phyloP scores from a whole-genome alignment of 2,888 invertebrate species.

The Bombylius discolor region DNA sequence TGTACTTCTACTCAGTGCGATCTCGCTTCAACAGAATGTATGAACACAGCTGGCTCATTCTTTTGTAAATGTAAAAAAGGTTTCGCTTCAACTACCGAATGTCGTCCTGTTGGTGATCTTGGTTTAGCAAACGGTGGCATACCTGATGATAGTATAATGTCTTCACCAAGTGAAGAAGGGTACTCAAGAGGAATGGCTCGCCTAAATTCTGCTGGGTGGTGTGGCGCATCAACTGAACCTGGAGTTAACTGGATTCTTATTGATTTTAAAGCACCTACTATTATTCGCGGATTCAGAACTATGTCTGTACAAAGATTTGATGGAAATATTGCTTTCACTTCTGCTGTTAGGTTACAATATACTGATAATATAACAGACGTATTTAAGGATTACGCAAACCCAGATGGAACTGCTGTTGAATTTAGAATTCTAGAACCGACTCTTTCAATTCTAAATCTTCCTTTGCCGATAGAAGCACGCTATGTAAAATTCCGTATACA shows the following conservation, averaged over 20 bases:
- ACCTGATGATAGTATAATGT: constrained; percentile 77
- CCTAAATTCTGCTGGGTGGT: constrained; percentile 78
- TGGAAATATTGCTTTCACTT: constrained; percentile 75
- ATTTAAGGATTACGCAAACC: constrained; percentile 84
- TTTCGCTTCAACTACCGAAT: constrained; percentile 73
- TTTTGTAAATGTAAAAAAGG: constrained; percentile 77
- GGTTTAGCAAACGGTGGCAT: constrained; percentile 71
- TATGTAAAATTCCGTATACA: constrained; percentile 75
- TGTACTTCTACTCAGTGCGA: constrained; percentile 83
- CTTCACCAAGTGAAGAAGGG: constrained; percentile 69
- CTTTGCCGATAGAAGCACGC: constrained; percentile 82
- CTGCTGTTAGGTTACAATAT: constrained; percentile 74
- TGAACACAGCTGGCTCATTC: constrained; percentile 78
- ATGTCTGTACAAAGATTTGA: constrained; percentile 75
- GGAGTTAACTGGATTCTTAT: constrained; percentile 81
- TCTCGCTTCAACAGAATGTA: constrained; percentile 77
- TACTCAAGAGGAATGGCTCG: constrained; percentile 74
- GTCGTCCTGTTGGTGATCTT: constrained; percentile 79
- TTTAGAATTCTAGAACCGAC: constrained; percentile 82
- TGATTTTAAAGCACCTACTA: constrained; percentile 77
- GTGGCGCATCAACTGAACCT: constrained; percentile 72
- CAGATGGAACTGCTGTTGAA: constrained; percentile 84
- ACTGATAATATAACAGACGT: constrained; percentile 78
- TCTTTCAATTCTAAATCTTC: constrained; percentile 78
- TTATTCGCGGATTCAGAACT: constrained; percentile 79